Conservation (phyloP, 2,888 invertebrate genomes). For the Campopleginae sp. region DNA sequence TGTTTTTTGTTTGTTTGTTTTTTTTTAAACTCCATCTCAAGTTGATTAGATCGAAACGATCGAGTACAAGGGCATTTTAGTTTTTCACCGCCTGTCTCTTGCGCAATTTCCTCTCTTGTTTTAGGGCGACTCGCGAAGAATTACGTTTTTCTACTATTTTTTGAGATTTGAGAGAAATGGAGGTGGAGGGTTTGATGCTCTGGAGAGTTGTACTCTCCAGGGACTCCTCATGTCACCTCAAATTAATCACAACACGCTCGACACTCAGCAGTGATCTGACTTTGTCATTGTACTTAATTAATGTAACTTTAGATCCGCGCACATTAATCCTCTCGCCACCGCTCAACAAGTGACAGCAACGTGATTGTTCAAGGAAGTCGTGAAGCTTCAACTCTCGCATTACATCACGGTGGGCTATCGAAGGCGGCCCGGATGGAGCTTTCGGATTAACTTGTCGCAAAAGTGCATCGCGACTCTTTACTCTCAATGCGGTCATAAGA, state of each 20-base stretch:
- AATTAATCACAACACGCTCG: slow-evolving; percentile 89
- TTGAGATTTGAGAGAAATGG: slow-evolving; percentile 69
- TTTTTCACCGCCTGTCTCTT: slow-evolving; percentile 43
- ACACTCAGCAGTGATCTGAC: slow-evolving; percentile 93
- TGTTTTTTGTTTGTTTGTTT: slow-evolving; percentile 9
- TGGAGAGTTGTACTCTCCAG: slow-evolving; percentile 75
- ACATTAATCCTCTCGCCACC: slow-evolving; percentile 92
- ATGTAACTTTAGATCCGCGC: slow-evolving; percentile 91
- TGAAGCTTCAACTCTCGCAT: slow-evolving; percentile 91
- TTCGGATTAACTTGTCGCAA: slow-evolving; percentile 88
- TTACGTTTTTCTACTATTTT: slow-evolving; percentile 58
- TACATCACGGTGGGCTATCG: slow-evolving; percentile 84
- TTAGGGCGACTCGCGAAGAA: slow-evolving; percentile 39
- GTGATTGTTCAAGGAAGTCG: slow-evolving; percentile 92
- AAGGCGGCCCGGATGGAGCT: slow-evolving; percentile 85
- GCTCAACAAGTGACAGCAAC: slow-evolving; percentile 91
- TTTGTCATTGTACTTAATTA: slow-evolving; percentile 93
- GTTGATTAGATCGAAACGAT: slow-evolving; percentile 15
- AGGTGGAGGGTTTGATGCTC: slow-evolving; percentile 76
- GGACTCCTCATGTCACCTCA: slow-evolving; percentile 85
- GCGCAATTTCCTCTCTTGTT: slow-evolving; percentile 60
- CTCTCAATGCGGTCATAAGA: slow-evolving; percentile 90
- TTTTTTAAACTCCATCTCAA: background rate
- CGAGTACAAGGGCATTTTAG: background rate
- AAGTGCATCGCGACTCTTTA: slow-evolving; percentile 92